Evolutionary conservation across 2,797 vertebrate species (phyloP).

Genomic region (Ctenopoma kingsleyae): DNA sequence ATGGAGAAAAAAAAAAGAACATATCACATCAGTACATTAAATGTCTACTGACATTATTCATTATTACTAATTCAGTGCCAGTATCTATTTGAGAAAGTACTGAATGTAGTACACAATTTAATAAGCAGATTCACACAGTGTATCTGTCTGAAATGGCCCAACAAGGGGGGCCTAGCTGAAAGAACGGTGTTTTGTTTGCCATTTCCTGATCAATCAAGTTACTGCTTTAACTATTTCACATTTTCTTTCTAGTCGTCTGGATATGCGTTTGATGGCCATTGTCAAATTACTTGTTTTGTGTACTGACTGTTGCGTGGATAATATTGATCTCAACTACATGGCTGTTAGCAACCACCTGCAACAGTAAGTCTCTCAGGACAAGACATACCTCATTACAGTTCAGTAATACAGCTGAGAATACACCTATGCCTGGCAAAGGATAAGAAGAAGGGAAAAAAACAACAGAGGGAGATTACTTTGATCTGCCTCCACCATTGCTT

Average conservation of each 20-base stretch:
- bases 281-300: slow-evolving; percentile 41
- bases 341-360: slow-evolving; percentile 36
- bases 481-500: slow-evolving; percentile 16
- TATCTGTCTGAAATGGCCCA: slow-evolving; percentile 6
- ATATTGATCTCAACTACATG: slow-evolving; percentile 24
- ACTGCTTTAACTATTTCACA: slow-evolving; percentile 65
- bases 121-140: slow-evolving; percentile 2
- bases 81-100: slow-evolving; percentile 1
- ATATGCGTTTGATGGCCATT: slow-evolving; percentile 56
- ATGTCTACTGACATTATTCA: slow-evolving; percentile 10
- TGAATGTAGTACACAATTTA: neutral
- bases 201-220: slow-evolving; percentile 59
- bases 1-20: slow-evolving; percentile 64
- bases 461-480: slow-evolving; percentile 55
- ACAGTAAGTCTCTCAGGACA: slow-evolving; percentile 35
- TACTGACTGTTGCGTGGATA: slow-evolving; percentile 17
- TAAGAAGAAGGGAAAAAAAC: slow-evolving; percentile 38
- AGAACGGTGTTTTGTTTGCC: slow-evolving; percentile 30
- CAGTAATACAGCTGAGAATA: slow-evolving; percentile 56
- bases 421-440: slow-evolving; percentile 54
- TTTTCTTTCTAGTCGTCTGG: slow-evolving; percentile 38
- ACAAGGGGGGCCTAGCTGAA: slow-evolving; percentile 30
- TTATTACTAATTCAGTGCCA: slow-evolving; percentile 16
- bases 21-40: slow-evolving; percentile 41
- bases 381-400: slow-evolving; percentile 67